Conservation (phyloP, 2,888 invertebrate genomes). For the Drosophila testacea region DNA sequence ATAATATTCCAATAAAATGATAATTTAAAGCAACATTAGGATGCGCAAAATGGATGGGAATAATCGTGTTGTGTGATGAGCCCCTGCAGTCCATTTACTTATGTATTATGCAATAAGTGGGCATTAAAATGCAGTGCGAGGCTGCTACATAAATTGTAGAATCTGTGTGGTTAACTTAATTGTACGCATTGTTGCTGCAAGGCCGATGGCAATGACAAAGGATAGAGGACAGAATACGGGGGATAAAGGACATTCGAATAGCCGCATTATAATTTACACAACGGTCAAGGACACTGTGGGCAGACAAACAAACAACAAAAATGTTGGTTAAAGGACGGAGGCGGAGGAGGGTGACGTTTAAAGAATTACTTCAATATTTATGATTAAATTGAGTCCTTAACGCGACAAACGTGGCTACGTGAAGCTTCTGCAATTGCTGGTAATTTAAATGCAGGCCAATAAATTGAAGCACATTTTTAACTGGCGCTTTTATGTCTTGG, state of each 20-base stretch:
- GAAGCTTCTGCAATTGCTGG: conserved; percentile 41
- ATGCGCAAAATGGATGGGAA: conserved; percentile 55
- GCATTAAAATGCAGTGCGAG: conserved; percentile 61
- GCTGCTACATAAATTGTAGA: conserved; percentile 57
- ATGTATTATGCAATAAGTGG: conserved; percentile 56
- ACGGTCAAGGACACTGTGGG: conserved; percentile 63
- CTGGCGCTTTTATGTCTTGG: conserved; percentile 54
- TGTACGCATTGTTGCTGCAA: conserved; percentile 53
- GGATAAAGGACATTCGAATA: conserved; percentile 52
- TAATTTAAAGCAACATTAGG: conserved; percentile 48
- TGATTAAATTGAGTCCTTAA: conserved; percentile 49
- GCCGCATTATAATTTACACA: conserved; percentile 50
- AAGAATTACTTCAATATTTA: conserved; percentile 60
- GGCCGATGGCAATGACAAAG: conserved; percentile 28
- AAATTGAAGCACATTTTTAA: conserved; percentile 72
- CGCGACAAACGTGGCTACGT: conserved; percentile 25
- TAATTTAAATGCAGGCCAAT: conserved; percentile 67
- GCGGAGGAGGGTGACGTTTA: background rate
- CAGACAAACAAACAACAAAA: background rate
- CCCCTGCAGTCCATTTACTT: conserved; percentile 32
- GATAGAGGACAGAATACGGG: conserved; percentile 14
- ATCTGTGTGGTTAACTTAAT: conserved; percentile 59
- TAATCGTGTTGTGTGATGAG: conserved; percentile 27
- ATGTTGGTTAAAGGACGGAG: background rate
- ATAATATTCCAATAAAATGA: conserved; percentile 23